Conservation (phyloP, 2,113 vertebrate genomes). For the Blennius ocellaris region DNA sequence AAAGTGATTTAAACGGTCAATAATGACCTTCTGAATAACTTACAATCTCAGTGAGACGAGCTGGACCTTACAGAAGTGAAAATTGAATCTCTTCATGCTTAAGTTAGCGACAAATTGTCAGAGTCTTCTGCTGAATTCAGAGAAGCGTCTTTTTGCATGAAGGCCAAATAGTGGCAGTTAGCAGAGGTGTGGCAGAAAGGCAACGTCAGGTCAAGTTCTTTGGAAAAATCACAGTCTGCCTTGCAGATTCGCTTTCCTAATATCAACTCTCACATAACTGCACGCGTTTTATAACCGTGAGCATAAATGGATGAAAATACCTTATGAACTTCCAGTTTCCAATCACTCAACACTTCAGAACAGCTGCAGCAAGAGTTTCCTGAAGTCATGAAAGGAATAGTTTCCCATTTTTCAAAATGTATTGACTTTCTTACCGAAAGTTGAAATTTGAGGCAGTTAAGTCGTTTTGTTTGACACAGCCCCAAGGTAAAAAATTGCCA, state of each 20-base stretch:
- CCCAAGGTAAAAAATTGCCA: too few relatives aligned
- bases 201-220: constrained; percentile 2
- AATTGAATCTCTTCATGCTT: constrained; percentile 29
- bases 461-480: too few relatives aligned
- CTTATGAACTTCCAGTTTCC: not conserved
- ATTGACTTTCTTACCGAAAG: not conserved
- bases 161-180: not conserved
- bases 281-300: not conserved
- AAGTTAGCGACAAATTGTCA: constrained; percentile 6
- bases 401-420: not conserved
- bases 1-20: constrained; percentile 58
- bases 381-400: not conserved
- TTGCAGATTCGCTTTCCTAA: not conserved
- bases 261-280: not conserved
- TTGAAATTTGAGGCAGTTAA: not conserved
- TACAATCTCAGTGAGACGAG: constrained; percentile 68
- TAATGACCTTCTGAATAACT: constrained; percentile 63
- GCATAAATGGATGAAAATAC: not conserved
- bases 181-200: not conserved
- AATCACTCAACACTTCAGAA: not conserved
- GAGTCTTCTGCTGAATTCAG: constrained; percentile 9
- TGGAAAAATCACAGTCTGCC: constrained; percentile 6
- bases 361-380: not conserved
- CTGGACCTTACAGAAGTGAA: constrained; percentile 53
- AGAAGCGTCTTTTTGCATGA: not conserved